A percentile compares a stretch with the other conserved stretches of the same genome.
phyloP scores from a whole-genome alignment of 2,113 vertebrate species.

The Progne subis region DNA sequence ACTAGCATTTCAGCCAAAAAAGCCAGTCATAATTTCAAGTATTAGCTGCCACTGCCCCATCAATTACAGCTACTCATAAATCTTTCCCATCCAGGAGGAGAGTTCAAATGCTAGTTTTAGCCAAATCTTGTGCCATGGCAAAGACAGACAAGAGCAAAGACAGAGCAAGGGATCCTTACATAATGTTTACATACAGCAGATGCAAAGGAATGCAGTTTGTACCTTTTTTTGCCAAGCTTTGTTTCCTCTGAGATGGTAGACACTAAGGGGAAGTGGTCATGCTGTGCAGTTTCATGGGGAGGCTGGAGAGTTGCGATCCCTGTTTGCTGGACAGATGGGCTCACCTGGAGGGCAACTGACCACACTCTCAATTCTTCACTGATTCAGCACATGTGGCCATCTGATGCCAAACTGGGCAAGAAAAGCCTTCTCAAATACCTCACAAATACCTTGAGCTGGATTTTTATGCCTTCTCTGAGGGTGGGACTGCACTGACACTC shows the following conservation, averaged over 20 bases:
- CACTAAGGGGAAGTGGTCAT: background rate
- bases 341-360: background rate
- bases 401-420: background rate
- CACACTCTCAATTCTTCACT: background rate
- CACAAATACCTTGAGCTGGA: background rate
- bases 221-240: background rate
- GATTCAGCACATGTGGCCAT: background rate
- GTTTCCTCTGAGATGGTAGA: rapidly evolving
- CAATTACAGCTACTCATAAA: background rate
- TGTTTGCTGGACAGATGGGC: background rate
- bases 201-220: background rate
- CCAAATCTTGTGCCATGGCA: background rate
- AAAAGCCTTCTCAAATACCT: background rate
- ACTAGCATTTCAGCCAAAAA: background rate
- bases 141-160: background rate
- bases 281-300: background rate
- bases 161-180: background rate
- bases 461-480: background rate
- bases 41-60: background rate
- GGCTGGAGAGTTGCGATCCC: background rate
- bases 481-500: background rate
- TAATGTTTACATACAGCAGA: background rate
- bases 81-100: background rate
- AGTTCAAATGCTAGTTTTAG: background rate
- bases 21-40: background rate